phyloP scores from a whole-genome alignment of 2,888 invertebrate species.

The Lypha dubia region DNA sequence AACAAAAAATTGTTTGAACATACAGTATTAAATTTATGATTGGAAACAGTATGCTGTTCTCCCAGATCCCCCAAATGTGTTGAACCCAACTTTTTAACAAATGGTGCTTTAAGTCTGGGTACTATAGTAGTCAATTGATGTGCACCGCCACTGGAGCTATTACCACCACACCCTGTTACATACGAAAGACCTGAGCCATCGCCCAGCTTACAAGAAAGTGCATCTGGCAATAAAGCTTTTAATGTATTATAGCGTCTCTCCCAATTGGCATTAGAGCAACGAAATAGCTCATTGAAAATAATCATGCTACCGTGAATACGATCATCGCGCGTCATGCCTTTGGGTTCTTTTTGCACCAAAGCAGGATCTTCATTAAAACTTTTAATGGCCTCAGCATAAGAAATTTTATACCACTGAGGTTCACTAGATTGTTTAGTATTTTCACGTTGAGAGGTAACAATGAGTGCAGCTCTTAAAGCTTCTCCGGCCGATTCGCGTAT shows the following conservation, averaged over 20 bases:
- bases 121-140: slow-evolving; percentile 79
- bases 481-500: slow-evolving; percentile 97
- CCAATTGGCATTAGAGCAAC: slow-evolving; percentile 95
- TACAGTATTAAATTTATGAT: slow-evolving; percentile 78
- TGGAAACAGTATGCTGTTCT: slow-evolving; percentile 77
- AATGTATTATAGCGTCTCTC: slow-evolving; percentile 91
- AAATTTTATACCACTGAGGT: slow-evolving; percentile 96
- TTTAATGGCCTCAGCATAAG: slow-evolving; percentile 94
- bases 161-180: slow-evolving; percentile 62
- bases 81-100: slow-evolving; percentile 81
- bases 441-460: slow-evolving; percentile 97
- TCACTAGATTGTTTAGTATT: slow-evolving; percentile 95
- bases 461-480: slow-evolving; percentile 96
- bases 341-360: slow-evolving; percentile 85
- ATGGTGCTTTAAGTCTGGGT: slow-evolving; percentile 84
- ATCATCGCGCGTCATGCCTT: slow-evolving; percentile 93
- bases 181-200: slow-evolving; percentile 69
- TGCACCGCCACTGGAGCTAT: slow-evolving; percentile 70
- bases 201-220: slow-evolving; percentile 77
- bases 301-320: slow-evolving; percentile 96
- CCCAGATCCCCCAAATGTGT: slow-evolving; percentile 78
- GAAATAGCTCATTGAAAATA: slow-evolving; percentile 95
- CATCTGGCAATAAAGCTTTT: slow-evolving; percentile 85
- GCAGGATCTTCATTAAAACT: slow-evolving; percentile 88
- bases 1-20: neutral